Percentiles rank a stretch among this genome's conserved stretches.
Evolutionary conservation across 2,888 invertebrate genomes (phyloP).

Genomic region (Steromphala cineraria): DNA sequence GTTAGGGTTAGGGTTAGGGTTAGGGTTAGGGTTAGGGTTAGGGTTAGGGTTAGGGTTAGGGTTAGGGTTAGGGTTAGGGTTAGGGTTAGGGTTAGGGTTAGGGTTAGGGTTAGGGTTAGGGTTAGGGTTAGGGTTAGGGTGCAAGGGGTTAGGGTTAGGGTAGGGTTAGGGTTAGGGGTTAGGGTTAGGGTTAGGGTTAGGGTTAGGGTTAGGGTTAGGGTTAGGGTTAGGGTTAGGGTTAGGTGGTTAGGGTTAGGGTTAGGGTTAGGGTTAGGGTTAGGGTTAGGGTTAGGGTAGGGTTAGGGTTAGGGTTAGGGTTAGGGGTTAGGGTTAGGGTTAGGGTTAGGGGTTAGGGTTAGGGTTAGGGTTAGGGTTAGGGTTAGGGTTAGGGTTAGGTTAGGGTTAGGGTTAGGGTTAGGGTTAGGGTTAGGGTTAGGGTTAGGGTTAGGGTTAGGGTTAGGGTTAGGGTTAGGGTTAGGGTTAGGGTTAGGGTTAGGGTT

Average conservation of each 20-base stretch:
- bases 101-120: slow-evolving; percentile 51
- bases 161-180: slow-evolving; percentile 48
- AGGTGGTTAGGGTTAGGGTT: slow-evolving; percentile 34
- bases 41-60: slow-evolving; percentile 48
- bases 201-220: slow-evolving; percentile 48
- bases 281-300: slow-evolving; percentile 23
- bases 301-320: slow-evolving; percentile 31
- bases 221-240: slow-evolving; percentile 46
- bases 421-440: slow-evolving; percentile 27
- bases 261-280: slow-evolving; percentile 28
- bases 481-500: slow-evolving; percentile 30
- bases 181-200: slow-evolving; percentile 44
- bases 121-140: slow-evolving; percentile 50
- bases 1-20: slow-evolving; percentile 47
- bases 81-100: slow-evolving; percentile 47
- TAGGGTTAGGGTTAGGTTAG: slow-evolving; percentile 34
- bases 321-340: slow-evolving; percentile 30
- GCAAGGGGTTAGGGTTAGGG: slow-evolving; percentile 45
- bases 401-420: slow-evolving; percentile 29
- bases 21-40: slow-evolving; percentile 51
- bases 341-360: slow-evolving; percentile 31
- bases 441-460: slow-evolving; percentile 22
- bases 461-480: slow-evolving; percentile 31
- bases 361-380: slow-evolving; percentile 32
- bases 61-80: slow-evolving; percentile 49